phyloP scores from a whole-genome alignment of 2,797 vertebrate species.

The Periophthalmus magnuspinnatus region DNA sequence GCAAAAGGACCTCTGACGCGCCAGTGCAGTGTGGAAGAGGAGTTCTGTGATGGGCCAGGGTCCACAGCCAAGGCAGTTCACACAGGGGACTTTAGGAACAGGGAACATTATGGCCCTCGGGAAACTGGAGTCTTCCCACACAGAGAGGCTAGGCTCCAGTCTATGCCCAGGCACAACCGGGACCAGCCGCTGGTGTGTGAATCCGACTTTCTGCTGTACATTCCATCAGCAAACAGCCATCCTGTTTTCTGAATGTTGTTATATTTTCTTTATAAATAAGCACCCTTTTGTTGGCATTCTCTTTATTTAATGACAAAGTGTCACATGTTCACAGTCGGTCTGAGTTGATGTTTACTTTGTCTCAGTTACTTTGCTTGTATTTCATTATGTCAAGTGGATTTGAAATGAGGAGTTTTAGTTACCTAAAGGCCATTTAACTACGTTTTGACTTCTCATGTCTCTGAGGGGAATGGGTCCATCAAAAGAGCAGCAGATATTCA shows the following conservation, averaged over 20 bases:
- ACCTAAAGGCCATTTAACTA: constrained; percentile 86
- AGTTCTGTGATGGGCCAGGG: constrained; percentile 77
- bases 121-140: constrained; percentile 72
- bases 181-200: constrained; percentile 90
- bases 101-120: constrained; percentile 68
- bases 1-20: constrained; percentile 88
- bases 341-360: constrained; percentile 68
- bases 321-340: constrained; percentile 65
- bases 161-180: constrained; percentile 81
- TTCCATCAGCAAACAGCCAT: constrained; percentile 86
- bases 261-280: constrained; percentile 63
- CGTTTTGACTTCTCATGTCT: constrained; percentile 79
- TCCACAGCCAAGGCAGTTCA: constrained; percentile 61
- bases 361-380: constrained; percentile 70
- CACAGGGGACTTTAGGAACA: constrained; percentile 72
- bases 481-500: constrained; percentile 47
- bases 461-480: constrained; percentile 59
- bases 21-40: constrained; percentile 92
- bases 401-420: constrained; percentile 67
- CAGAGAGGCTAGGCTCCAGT: constrained; percentile 83
- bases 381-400: constrained; percentile 67
- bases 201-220: constrained; percentile 84
- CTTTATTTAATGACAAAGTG: constrained; percentile 47
- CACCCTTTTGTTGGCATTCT: constrained; percentile 53
- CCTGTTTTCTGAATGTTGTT: constrained; percentile 68